Percentiles rank a stretch among this genome's conserved stretches.
These are phyloP conservation scores for chimpanzee (Pan troglodytes) DNA, from an alignment of 2,113 vertebrate genomes.

Conservation along the genomic window DNA sequence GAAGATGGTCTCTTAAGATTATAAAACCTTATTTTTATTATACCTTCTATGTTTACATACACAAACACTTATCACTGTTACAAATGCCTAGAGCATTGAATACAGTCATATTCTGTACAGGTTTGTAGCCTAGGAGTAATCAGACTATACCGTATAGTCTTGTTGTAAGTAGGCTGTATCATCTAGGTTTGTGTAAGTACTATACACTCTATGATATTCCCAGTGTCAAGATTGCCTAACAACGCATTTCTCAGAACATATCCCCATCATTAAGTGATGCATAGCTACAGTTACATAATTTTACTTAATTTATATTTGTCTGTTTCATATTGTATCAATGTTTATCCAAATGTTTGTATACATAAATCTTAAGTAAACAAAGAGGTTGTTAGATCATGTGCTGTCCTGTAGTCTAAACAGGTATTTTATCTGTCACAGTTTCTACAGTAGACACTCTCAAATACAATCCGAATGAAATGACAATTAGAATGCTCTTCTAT, in stretches of 20 bases:
- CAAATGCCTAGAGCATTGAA: neutral
- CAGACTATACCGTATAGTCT: too few species aligned
- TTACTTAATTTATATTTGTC: neutral
- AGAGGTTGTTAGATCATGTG: neutral
- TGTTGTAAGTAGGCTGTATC: neutral
- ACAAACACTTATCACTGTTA: neutral
- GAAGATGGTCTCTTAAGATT: neutral
- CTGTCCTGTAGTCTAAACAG: neutral
- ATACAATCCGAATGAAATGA: neutral
- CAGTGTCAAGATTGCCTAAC: neutral
- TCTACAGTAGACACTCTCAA: neutral
- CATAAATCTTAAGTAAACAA: neutral
- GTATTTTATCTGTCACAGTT: neutral
- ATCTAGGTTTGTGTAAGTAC: neutral
- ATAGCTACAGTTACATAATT: neutral
- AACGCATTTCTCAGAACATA: neutral
- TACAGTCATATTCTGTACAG: neutral
- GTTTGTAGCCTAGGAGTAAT: neutral
- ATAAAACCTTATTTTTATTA: neutral
- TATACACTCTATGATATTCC: neutral
- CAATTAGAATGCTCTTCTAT: neutral
- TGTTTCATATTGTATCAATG: neutral
- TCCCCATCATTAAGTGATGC: neutral
- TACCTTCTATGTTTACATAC: neutral
- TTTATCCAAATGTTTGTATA: neutral